Base-by-base conservation (phyloP, 2,888 invertebrate species). In the Crossocerus cetratus region DNA sequence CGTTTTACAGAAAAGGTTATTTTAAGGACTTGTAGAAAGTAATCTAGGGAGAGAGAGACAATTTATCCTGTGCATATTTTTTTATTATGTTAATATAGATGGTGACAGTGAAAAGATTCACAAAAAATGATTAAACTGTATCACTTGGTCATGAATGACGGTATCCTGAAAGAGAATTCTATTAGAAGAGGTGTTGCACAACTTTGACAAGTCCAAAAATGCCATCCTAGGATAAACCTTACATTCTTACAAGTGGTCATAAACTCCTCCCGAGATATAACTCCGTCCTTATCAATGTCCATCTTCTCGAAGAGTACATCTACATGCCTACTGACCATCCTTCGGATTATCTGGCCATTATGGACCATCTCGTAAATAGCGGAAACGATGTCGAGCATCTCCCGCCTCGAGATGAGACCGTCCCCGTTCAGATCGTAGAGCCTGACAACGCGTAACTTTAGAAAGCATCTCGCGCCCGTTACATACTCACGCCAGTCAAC, bases 1-100 rank as follows among this genome's bases (percentile, higher is more conserved):
- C 87, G 97, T 99, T 85, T 93, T 99, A 60, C 97, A 97, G 87
- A 98, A 97, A 89, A 92, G 99, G 86, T 89, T 97, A 77, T 96
- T 97, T 91, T 96, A 91, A 92, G 45, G 49, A 49, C 14, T 49
- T n/a, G 13, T 13, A 16, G 14, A 16, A 49, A 49, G 16, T 13
- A 49, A 14, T 3, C 5, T 49, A 14, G 16, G 49, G 16, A 32
- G 11, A 8, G 11, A 32, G 11, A 32, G 32, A 32, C 32, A 11
- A 32, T 32, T 32, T 32, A 32, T 32, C 11, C 32, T 2, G 32
- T 2, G 32, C 32, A 32, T 32, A 32, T 32, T 32, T 53, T 44
- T 54, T 53, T 63, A 45, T 32, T 60, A 32, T 8, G 16, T 59
- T 67, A 62, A 56, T 62, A 32, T 8, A 32, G 32, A 32, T 32